Percentiles rank a stretch among this genome's conserved stretches.
Conservation (phyloP, 2,797 vertebrate species). For the Borostomias antarcticus region DNA sequence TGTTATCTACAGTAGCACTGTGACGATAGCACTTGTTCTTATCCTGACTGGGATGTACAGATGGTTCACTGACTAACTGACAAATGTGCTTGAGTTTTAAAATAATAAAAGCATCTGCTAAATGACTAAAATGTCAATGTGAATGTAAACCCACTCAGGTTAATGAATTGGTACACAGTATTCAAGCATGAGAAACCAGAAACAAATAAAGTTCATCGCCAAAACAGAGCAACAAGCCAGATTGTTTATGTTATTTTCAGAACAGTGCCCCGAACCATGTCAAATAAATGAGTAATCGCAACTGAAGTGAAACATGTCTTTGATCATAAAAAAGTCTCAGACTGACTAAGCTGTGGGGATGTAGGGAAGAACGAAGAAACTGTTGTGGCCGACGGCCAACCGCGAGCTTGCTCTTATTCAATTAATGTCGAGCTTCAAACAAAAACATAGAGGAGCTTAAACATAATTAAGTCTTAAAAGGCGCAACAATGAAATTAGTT, state of each 20-base stretch:
- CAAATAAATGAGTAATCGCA: not conserved
- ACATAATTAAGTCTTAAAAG: constrained; percentile 60
- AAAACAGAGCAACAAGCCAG: not conserved
- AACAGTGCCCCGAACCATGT: constrained; percentile 7
- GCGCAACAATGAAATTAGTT: constrained; percentile 52
- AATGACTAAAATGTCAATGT: not conserved
- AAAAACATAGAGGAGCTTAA: constrained; percentile 52
- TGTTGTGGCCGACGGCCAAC: constrained; percentile 52
- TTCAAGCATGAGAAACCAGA: not conserved
- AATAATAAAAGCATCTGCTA: not conserved
- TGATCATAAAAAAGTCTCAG: constrained; percentile 27
- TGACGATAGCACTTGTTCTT: too few species aligned
- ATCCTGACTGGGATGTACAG: too few species aligned
- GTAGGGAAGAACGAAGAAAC: constrained; percentile 15
- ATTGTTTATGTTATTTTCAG: not conserved
- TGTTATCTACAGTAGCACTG: too few species aligned
- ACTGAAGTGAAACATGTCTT: constrained; percentile 15
- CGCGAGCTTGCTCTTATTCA: constrained; percentile 50
- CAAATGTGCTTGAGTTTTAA: not conserved
- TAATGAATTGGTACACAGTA: not conserved
- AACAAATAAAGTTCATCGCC: not conserved
- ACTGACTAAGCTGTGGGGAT: constrained; percentile 31
- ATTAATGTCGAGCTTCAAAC: constrained; percentile 52
- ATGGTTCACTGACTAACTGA: too few species aligned
- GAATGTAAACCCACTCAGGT: not conserved